Percentiles rank a stretch among this genome's conserved stretches.
Evolutionary conservation across 2,797 vertebrate genomes (phyloP).

Genomic region (Aplochiton taeniatus): DNA sequence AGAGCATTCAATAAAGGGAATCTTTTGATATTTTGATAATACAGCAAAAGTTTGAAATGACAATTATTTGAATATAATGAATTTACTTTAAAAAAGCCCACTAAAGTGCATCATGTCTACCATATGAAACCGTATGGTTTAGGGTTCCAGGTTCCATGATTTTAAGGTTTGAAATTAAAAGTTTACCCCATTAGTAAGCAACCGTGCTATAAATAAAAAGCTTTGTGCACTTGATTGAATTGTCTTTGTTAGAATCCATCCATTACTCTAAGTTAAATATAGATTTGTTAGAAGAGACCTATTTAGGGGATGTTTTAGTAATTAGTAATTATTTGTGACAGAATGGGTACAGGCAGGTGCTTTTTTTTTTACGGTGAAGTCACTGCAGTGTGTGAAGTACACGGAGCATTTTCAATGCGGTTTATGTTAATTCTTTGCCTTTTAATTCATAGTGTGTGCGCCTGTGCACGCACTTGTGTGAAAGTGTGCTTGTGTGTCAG

Average conservation of each 20-base stretch:
- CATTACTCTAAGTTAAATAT: neutral
- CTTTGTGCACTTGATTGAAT: neutral
- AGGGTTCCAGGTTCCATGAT: constrained; percentile 44
- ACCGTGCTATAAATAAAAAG: neutral
- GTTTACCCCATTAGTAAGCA: constrained; percentile 23
- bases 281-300: neutral
- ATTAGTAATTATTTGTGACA: no score
- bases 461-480: neutral
- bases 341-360: no score
- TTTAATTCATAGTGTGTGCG: no score
- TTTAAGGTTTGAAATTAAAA: constrained; percentile 15
- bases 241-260: neutral
- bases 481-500: neutral
- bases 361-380: no score
- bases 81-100: constrained; percentile 32
- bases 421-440: no score
- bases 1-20: constrained; percentile 42
- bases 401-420: no score
- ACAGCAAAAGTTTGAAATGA: constrained; percentile 59
- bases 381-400: no score
- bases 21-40: constrained; percentile 54
- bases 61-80: constrained; percentile 49
- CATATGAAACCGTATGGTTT: constrained; percentile 25
- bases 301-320: no score
- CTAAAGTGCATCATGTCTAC: constrained; percentile 45